These are phyloP conservation scores for Catharus bicknelli DNA, from an alignment of 2,113 vertebrate genomes.

Conservation along the genomic window DNA sequence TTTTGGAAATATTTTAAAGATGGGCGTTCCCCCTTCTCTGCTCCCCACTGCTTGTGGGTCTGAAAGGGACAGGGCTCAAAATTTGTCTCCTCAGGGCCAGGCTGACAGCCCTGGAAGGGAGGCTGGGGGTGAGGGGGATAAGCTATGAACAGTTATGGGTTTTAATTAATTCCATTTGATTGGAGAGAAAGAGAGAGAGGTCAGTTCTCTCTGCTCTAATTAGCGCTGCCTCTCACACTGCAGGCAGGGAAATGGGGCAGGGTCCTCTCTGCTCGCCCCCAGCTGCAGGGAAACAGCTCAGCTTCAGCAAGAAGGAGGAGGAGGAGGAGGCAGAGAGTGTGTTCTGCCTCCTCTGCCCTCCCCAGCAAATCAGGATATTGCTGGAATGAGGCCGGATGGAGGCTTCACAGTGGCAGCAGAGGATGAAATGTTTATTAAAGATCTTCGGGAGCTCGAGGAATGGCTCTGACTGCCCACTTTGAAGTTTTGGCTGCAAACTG, in stretches of 20 bases:
- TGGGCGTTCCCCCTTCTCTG: background rate
- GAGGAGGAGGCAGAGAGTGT: background rate
- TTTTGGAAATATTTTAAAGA: background rate
- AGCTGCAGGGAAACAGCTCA: background rate
- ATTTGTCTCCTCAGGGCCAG: background rate
- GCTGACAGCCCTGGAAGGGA: background rate
- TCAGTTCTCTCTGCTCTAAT: slow-evolving; percentile 38
- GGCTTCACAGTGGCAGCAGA: background rate
- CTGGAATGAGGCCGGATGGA: background rate
- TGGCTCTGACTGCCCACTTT: slow-evolving; percentile 2
- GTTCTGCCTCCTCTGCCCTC: background rate
- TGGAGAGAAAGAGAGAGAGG: background rate
- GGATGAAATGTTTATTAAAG: slow-evolving; percentile 16
- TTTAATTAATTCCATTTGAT: slow-evolving; percentile 48
- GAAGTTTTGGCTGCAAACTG: slow-evolving; percentile 38
- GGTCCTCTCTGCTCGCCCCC: background rate
- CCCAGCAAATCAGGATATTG: background rate
- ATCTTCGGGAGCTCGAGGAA: background rate
- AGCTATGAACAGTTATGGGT: background rate
- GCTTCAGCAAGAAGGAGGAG: background rate
- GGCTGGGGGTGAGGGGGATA: background rate
- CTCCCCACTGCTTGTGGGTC: background rate
- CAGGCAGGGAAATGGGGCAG: background rate
- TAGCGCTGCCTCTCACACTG: background rate
- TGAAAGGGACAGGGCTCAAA: background rate